Conservation (phyloP, 2,888 invertebrate species). For the Eupsilia transversa region DNA sequence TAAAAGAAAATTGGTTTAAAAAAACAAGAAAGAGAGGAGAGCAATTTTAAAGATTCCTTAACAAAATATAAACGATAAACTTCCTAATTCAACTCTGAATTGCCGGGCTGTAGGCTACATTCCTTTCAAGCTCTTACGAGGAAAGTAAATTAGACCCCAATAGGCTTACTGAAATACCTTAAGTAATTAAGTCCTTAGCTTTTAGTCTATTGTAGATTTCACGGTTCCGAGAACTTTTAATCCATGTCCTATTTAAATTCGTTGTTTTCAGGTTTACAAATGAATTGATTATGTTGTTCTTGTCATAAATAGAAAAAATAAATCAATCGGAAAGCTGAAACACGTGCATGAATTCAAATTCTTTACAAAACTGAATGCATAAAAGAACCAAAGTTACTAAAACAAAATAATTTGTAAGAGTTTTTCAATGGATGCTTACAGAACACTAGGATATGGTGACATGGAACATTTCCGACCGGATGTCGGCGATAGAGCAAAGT, state of each 20-base stretch:
- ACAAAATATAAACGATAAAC: slow-evolving; percentile 41
- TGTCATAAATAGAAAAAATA: background rate
- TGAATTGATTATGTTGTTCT: background rate
- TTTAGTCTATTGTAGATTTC: slow-evolving; percentile 39
- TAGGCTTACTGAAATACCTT: slow-evolving; percentile 48
- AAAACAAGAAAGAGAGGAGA: slow-evolving; percentile 31
- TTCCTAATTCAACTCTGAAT: slow-evolving; percentile 41
- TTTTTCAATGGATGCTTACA: slow-evolving; percentile 5
- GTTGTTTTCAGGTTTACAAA: background rate
- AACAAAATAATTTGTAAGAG: slow-evolving; percentile 3
- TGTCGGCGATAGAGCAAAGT: slow-evolving; percentile 25
- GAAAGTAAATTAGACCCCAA: slow-evolving; percentile 56
- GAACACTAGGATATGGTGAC: slow-evolving; percentile 7
- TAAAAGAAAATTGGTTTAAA: slow-evolving; percentile 42
- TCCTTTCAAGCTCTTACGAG: slow-evolving; percentile 33
- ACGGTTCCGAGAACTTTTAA: slow-evolving; percentile 9
- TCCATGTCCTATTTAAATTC: slow-evolving; percentile 21
- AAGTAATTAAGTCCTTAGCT: slow-evolving; percentile 62
- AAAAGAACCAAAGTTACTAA: background rate
- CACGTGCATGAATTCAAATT: background rate
- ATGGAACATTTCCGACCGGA: slow-evolving; percentile 28
- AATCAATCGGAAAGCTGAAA: background rate
- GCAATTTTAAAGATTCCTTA: slow-evolving; percentile 37
- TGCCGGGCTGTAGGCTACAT: slow-evolving; percentile 33
- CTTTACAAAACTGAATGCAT: background rate